Evolutionary conservation across 1,140 invertebrate species (phyloP), one percentile per base, ranked within the genome.

Genomic region (Mya arenaria): DNA sequence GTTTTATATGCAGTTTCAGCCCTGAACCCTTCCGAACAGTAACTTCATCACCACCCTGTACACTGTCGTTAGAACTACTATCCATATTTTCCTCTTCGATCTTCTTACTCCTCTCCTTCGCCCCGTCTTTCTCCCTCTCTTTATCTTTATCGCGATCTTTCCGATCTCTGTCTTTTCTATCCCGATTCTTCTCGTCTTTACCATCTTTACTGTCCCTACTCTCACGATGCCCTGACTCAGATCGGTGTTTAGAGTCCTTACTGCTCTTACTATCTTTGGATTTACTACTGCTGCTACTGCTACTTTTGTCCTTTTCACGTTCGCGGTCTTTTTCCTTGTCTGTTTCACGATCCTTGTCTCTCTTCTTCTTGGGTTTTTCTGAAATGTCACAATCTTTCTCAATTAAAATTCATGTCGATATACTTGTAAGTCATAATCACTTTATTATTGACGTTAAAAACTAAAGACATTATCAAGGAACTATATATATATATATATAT

Each of bases 1-100:
- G 73, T 85, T 85, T 86, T 56, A 78, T 84, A 78, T 84, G 80
- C 39, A 85, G 52, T 78, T 84, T 85, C 23, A 87, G 68, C 75
- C 79, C 84, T 62, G 79, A 85, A 23, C 66, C 80, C 73, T 68
- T 79, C 10, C 71, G 71, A 32, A 84, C 83, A n/a, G 75, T 65
- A 25, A 71, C 68, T 60, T 60, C 48, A 55, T 73, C 71, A 6
- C 73, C 73, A 19, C 71, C 71, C 1, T 62, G 25, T 6, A 52
- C 71, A 58, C 65, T 73, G 28, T 81, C 71, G 41, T 65, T 82
- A 30, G 72, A 69, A 28, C 56, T 65, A 23, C 34, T 62, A 55
- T 75, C 83, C 23, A 69, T 75, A 52, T 77, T 82, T 32, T 84
- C 82, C 34, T 85, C 82, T 1, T 87, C 86, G 10, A 68, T 63